Percentiles rank a stretch among this genome's conserved stretches.
Conservation (phyloP, 1,140 invertebrate species). For the Apis mellifera region Amel_HAv3.1 CM009933.2:5393001-5393500, state of each 20-base stretch:
- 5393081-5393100: neutral
- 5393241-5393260: conserved; percentile 46
- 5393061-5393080: no score
- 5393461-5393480: neutral
- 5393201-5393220: conserved; percentile 29
- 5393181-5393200: neutral
- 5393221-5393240: conserved; percentile 24
- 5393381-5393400: conserved; percentile 23
- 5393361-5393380: neutral
- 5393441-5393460: neutral
- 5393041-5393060: no score
- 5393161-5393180: neutral
- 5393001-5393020: neutral
- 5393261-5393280: conserved; percentile 27
- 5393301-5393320: conserved; percentile 17
- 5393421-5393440: neutral
- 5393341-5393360: conserved; percentile 16
- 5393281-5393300: conserved; percentile 24
- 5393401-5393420: conserved; percentile 39
- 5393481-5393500: neutral
- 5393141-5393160: neutral
- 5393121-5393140: neutral
- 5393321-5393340: conserved; percentile 13
- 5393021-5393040: no score
- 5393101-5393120: neutral